A percentile compares a stretch with the other conserved stretches of the same genome.
Conservation (phyloP, 1,140 invertebrate genomes). For the Pararge aegeria region DNA sequence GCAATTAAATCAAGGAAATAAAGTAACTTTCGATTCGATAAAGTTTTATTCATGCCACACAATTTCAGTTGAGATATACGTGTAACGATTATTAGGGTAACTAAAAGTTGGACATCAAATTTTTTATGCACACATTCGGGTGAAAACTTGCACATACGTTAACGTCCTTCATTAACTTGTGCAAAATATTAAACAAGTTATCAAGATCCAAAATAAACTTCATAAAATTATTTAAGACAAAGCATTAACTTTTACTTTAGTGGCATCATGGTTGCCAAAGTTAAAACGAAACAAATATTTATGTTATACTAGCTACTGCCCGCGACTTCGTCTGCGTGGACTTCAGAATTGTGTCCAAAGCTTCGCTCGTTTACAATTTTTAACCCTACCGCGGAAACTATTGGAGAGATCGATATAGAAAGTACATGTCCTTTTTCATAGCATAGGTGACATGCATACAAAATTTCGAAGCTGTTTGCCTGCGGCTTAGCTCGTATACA, state of each 20-base stretch:
- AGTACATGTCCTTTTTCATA: no score
- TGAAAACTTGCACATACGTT: slow-evolving; percentile 12
- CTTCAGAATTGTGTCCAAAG: no score
- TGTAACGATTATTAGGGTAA: slow-evolving; percentile 12
- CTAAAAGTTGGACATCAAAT: background rate
- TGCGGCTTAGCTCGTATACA: no score
- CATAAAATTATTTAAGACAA: background rate
- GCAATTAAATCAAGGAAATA: slow-evolving; percentile 25
- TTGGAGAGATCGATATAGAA: no score
- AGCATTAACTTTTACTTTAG: background rate
- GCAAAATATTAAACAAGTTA: background rate
- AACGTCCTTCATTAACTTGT: slow-evolving; percentile 1
- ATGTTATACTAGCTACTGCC: no score
- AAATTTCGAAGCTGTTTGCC: no score
- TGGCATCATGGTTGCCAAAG: background rate
- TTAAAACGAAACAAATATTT: background rate
- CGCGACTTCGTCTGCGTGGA: no score
- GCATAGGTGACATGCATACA: no score
- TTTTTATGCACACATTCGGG: slow-evolving; percentile 8
- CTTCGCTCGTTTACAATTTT: no score
- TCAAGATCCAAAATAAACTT: background rate
- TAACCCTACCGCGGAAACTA: no score
- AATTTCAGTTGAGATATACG: slow-evolving; percentile 8
- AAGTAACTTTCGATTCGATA: slow-evolving; percentile 31
- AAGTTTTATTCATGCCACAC: slow-evolving; percentile 19